Percentiles rank a stretch among this genome's conserved stretches.
phyloP scores from a whole-genome alignment of 1,140 invertebrate genomes.

The Atta cephalotes region DNA sequence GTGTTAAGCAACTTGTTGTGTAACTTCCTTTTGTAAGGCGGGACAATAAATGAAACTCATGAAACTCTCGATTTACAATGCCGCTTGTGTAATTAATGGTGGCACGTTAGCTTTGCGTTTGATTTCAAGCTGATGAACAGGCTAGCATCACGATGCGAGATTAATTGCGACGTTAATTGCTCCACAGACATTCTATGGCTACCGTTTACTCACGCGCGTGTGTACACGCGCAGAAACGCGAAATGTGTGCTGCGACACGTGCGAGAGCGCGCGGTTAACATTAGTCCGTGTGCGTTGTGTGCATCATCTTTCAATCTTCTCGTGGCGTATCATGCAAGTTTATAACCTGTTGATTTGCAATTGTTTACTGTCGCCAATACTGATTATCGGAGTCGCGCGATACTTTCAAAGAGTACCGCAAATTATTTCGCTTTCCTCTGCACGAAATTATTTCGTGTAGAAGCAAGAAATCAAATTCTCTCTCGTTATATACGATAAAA shows the following conservation, averaged over 20 bases:
- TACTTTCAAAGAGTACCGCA: not conserved
- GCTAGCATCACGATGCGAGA: constrained; percentile 21
- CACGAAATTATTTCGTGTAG: not conserved
- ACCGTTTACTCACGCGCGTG: constrained; percentile 7
- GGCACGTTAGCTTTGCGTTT: not conserved
- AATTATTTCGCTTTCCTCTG: not conserved
- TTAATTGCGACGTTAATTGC: constrained; percentile 58
- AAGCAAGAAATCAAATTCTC: not conserved
- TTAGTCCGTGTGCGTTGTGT: not conserved
- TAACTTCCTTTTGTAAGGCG: not conserved
- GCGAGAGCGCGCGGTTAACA: not conserved
- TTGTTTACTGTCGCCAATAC: not conserved
- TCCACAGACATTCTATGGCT: constrained; percentile 36
- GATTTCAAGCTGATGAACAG: constrained; percentile 12
- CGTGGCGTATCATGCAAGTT: not conserved
- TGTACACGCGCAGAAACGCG: constrained; percentile 36
- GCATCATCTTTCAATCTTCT: constrained; percentile 1
- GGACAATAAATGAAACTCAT: not conserved
- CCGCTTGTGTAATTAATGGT: constrained; percentile 12
- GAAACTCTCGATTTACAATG: constrained; percentile 14
- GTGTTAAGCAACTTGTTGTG: not conserved
- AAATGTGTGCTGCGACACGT: constrained; percentile 31
- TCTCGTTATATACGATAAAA: not conserved
- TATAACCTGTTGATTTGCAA: constrained; percentile 10
- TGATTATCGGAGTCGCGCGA: not conserved